phyloP scores from a whole-genome alignment of 37 sponge, comb jelly and placozoan species.

The Lycopodina hypogea region DNA sequence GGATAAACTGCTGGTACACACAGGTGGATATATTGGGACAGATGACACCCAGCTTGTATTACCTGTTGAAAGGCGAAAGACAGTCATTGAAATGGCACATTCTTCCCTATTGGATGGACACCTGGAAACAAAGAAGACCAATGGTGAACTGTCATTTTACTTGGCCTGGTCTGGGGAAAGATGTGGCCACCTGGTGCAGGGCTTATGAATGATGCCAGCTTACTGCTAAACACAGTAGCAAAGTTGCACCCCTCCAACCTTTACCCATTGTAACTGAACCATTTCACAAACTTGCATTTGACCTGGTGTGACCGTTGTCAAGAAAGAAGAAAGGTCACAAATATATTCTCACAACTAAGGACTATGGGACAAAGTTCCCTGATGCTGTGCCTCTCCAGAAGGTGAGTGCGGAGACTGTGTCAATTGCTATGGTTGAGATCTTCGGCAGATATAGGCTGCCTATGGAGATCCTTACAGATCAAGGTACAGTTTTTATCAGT shows the following conservation, averaged over 20 bases:
- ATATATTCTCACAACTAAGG: no score
- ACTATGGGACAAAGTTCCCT: conserved; percentile 55
- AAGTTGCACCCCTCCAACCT: conserved; percentile 35
- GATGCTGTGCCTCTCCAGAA: conserved; percentile 42
- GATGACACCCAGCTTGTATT: no score
- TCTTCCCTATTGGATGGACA: conserved; percentile 46
- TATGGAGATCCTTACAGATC: not conserved
- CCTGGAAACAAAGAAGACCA: conserved; percentile 53
- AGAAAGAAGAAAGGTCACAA: conserved; percentile 20
- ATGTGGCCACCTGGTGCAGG: conserved; percentile 34
- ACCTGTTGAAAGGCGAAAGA: conserved; percentile 14
- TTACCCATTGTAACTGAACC: conserved; percentile 45
- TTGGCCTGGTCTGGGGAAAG: conserved; percentile 43
- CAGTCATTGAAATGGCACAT: conserved; percentile 37
- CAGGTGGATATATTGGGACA: no score
- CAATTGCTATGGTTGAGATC: not conserved
- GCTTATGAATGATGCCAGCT: no score
- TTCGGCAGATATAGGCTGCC: not conserved
- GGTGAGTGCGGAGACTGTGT: not conserved
- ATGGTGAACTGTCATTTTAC: conserved; percentile 38
- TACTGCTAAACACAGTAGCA: not conserved
- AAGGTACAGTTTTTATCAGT: not conserved
- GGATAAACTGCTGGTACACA: no score
- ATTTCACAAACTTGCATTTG: conserved; percentile 33
- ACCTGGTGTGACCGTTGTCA: conserved; percentile 49